These are phyloP conservation scores for Anaspis maculata DNA, from an alignment of 2,888 invertebrate species.

Conservation along the genomic window DNA sequence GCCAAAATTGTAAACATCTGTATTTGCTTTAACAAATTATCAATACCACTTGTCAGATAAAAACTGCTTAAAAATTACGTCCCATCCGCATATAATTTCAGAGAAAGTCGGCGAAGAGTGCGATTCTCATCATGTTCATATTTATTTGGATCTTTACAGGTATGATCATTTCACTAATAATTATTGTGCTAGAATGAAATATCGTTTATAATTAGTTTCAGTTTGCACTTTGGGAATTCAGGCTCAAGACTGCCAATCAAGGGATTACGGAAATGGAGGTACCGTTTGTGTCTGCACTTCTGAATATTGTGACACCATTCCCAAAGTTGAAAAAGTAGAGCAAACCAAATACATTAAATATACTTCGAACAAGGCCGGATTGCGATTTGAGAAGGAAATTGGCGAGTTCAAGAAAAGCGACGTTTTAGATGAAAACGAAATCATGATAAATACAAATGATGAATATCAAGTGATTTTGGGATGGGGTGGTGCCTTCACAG, in stretches of 20 bases:
- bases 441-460: slow-evolving; percentile 2
- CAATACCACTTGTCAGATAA: too few species aligned
- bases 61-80: too few species aligned
- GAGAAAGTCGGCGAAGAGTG: too few species aligned
- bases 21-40: too few species aligned
- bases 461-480: slow-evolving; percentile 64
- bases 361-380: slow-evolving; percentile 52
- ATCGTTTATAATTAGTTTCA: too few species aligned
- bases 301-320: slow-evolving; percentile 61
- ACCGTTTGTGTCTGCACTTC: slow-evolving; percentile 65
- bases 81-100: too few species aligned
- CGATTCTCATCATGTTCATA: too few species aligned
- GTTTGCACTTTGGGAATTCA: too few species aligned
- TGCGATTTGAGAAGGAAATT: slow-evolving; percentile 38
- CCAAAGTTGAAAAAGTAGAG: slow-evolving; percentile 38
- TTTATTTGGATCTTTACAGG: too few species aligned
- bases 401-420: slow-evolving; percentile 20
- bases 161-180: too few species aligned
- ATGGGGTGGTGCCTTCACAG: slow-evolving; percentile 82
- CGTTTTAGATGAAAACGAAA: neutral
- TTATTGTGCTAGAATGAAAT: too few species aligned
- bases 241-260: slow-evolving; percentile 3
- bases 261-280: slow-evolving; percentile 15
- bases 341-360: slow-evolving; percentile 44
- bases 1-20: too few species aligned